These are phyloP conservation scores for Shinisaurus crocodilurus DNA, from an alignment of 2,113 vertebrate genomes.

Conservation along the genomic window DNA sequence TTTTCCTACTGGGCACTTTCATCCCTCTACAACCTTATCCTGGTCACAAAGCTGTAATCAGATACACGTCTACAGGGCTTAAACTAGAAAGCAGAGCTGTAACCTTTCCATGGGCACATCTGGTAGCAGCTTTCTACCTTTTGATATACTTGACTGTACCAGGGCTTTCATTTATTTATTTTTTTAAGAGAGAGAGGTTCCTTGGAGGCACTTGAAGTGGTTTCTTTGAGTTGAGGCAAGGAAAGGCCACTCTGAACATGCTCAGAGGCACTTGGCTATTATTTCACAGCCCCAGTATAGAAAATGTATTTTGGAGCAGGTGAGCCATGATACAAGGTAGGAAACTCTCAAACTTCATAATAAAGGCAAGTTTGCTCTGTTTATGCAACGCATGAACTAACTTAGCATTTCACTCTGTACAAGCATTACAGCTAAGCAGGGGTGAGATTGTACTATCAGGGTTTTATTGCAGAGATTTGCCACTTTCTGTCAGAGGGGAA, in stretches of 20 bases:
- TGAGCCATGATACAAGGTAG: not conserved
- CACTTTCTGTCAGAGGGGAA: not conserved
- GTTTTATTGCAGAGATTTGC: not conserved
- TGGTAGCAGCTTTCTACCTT: constrained; percentile 24
- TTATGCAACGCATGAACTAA: not conserved
- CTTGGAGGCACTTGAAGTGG: not conserved
- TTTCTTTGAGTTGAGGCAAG: not conserved
- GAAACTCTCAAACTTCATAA: not conserved
- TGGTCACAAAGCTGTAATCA: constrained; percentile 83
- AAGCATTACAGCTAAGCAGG: not conserved
- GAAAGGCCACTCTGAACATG: not conserved
- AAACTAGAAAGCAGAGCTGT: constrained; percentile 71
- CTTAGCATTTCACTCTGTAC: not conserved
- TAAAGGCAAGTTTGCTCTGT: not conserved
- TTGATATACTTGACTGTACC: not conserved
- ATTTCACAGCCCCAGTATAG: too few relatives aligned
- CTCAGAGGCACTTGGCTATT: not conserved
- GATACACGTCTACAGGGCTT: constrained; percentile 76
- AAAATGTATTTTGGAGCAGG: not conserved
- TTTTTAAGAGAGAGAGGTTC: not conserved
- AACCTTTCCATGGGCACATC: constrained; percentile 74
- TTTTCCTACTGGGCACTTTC: constrained; percentile 38
- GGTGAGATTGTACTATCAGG: not conserved
- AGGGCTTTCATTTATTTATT: not conserved
- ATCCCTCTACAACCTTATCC: constrained; percentile 83